These are phyloP conservation scores for Drosophila eugracilis DNA, from an alignment of 1,140 invertebrate genomes.

Conservation along the genomic window DNA sequence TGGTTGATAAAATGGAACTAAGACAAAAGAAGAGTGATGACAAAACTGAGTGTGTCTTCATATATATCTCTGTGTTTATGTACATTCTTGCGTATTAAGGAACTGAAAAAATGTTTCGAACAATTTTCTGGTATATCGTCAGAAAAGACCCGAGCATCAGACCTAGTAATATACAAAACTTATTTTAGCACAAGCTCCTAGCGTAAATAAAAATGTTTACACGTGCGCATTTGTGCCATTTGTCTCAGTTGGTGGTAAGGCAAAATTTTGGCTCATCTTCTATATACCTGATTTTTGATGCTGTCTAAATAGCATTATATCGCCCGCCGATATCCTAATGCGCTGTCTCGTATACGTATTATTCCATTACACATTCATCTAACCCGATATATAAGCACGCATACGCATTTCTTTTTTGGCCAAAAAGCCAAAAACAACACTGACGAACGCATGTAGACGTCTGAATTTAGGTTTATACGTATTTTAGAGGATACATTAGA, in stretches of 20 bases:
- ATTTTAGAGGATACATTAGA: conserved; percentile 28
- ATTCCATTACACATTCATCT: conserved; percentile 25
- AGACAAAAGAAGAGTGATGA: conserved; percentile 39
- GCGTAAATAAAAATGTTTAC: conserved; percentile 72
- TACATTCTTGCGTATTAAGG: conserved; percentile 42
- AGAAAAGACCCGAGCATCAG: conserved; percentile 29
- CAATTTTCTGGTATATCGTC: conserved; percentile 56
- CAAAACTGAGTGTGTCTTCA: conserved; percentile 30
- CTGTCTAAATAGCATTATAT: conserved; percentile 28
- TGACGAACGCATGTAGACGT: conserved; percentile 5
- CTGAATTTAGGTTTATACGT: conserved; percentile 35
- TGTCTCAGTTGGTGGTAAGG: conserved; percentile 19
- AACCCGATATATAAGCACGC: neutral
- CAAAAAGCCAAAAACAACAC: no score
- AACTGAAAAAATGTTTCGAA: conserved; percentile 63
- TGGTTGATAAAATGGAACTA: conserved; percentile 49
- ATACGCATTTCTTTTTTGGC: conserved; percentile 11
- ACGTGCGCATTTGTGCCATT: conserved; percentile 41
- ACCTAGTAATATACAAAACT: conserved; percentile 77
- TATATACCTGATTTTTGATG: conserved; percentile 31
- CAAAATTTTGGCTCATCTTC: neutral
- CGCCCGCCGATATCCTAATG: conserved; percentile 24
- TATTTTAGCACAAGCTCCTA: conserved; percentile 74
- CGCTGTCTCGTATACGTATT: conserved; percentile 27
- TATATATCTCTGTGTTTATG: conserved; percentile 17